Evolutionary conservation across 2,797 vertebrate genomes (phyloP).

Genomic region (Cheirogaleus major): DNA sequence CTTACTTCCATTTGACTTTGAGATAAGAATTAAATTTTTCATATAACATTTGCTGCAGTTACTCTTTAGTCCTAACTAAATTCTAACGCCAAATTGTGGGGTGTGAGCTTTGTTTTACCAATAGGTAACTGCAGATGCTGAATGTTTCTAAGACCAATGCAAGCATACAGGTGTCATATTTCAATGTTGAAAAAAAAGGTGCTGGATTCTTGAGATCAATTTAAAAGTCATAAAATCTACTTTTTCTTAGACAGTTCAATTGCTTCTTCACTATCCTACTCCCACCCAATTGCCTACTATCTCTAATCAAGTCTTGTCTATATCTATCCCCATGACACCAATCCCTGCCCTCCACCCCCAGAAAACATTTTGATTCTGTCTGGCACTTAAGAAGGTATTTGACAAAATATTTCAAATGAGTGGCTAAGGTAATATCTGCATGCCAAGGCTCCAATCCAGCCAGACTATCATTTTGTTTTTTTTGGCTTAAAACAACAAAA

Average conservation of each 20-base stretch:
- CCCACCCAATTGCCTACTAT: background rate
- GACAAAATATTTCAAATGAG: background rate
- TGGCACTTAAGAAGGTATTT: background rate
- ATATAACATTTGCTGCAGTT: background rate
- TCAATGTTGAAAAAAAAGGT: background rate
- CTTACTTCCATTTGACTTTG: background rate
- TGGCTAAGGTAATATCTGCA: background rate
- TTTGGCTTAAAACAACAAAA: background rate
- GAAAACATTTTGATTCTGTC: background rate
- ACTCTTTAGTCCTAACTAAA: background rate
- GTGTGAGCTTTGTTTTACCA: background rate
- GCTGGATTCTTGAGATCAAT: background rate
- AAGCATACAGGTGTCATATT: background rate
- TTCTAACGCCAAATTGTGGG: background rate
- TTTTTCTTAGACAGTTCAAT: background rate
- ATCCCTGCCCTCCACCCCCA: rapidly evolving
- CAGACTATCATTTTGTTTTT: background rate
- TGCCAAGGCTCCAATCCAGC: background rate
- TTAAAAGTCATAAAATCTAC: constrained; percentile 33
- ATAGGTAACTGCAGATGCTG: background rate
- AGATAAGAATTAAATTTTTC: constrained; percentile 24
- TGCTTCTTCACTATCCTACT: background rate
- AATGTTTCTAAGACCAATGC: background rate
- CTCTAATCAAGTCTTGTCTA: background rate
- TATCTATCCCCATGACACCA: background rate